Evolutionary conservation across 2,113 vertebrate genomes (phyloP).

Genomic region (Acinonyx jubatus): DNA sequence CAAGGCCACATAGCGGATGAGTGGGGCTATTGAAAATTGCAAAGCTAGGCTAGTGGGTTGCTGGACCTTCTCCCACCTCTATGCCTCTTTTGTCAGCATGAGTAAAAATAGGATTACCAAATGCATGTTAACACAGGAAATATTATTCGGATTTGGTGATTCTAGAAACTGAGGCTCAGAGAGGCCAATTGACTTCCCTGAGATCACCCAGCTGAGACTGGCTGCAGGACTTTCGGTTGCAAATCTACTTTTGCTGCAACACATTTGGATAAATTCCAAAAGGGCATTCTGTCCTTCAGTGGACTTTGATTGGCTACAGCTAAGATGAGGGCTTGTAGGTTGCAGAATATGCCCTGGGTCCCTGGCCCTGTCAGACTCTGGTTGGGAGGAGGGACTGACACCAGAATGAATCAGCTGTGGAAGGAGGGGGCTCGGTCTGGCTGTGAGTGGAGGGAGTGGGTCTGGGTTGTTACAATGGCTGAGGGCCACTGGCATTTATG

Average conservation of each 20-base stretch:
- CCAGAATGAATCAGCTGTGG: not conserved
- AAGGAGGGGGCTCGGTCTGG: not conserved
- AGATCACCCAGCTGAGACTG: not conserved
- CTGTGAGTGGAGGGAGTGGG: not conserved
- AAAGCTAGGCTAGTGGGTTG: not conserved
- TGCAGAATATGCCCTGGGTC: not conserved
- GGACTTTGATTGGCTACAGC: not conserved
- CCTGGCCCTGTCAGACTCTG: not conserved
- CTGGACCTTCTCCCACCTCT: not conserved
- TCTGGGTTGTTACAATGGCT: not conserved
- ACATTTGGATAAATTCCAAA: not conserved
- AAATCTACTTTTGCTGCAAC: not conserved
- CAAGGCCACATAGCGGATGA: not conserved
- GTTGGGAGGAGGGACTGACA: not conserved
- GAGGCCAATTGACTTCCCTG: not conserved
- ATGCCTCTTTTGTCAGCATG: not conserved
- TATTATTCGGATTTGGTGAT: not conserved
- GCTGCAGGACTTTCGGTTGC: not conserved
- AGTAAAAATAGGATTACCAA: not conserved
- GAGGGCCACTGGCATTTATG: not conserved
- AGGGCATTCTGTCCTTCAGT: not conserved
- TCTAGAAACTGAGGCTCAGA: not conserved
- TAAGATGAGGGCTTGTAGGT: not conserved
- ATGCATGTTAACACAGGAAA: not conserved
- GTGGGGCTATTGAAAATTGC: too few species aligned